These are phyloP conservation scores for Orthosia gracilis DNA, from an alignment of 2,888 invertebrate species.

Conservation along the genomic window DNA sequence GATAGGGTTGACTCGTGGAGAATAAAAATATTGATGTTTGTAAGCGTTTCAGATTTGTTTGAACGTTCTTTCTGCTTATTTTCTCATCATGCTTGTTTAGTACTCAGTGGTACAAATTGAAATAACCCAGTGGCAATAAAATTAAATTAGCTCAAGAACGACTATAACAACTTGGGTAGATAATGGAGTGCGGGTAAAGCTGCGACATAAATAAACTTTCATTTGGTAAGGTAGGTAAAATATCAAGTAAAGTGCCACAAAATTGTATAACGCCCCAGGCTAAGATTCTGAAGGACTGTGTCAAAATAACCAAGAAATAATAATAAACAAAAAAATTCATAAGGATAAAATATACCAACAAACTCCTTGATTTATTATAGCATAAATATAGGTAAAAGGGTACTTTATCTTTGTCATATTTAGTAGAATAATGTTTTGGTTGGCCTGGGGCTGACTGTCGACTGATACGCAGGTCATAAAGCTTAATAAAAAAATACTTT, in stretches of 20 bases:
- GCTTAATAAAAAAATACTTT: conserved; percentile 21
- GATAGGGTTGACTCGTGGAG: conserved; percentile 58
- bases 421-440: conserved; percentile 46
- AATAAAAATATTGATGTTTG: conserved; percentile 38
- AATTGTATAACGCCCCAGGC: conserved; percentile 23
- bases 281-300: conserved; percentile 23
- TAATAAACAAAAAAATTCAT: conserved; percentile 20
- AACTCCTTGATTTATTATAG: conserved; percentile 55
- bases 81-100: not conserved
- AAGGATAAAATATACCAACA: conserved; percentile 43
- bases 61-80: not conserved
- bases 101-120: not conserved
- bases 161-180: not conserved
- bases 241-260: conserved; percentile 8
- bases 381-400: conserved; percentile 54
- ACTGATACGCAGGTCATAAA: conserved; percentile 42
- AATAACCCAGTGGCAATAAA: conserved; percentile 6
- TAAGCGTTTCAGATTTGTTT: conserved; percentile 6
- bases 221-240: conserved; percentile 15
- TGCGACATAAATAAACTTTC: conserved; percentile 1
- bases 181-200: conserved; percentile 4
- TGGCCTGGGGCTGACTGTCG: conserved; percentile 26
- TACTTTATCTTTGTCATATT: conserved; percentile 58
- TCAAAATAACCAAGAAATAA: conserved; percentile 39
- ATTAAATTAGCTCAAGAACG: not conserved